Percentiles rank a stretch among this genome's conserved stretches.
Conservation (phyloP, 2,888 invertebrate genomes). For the Andrena hattorfiana region DNA sequence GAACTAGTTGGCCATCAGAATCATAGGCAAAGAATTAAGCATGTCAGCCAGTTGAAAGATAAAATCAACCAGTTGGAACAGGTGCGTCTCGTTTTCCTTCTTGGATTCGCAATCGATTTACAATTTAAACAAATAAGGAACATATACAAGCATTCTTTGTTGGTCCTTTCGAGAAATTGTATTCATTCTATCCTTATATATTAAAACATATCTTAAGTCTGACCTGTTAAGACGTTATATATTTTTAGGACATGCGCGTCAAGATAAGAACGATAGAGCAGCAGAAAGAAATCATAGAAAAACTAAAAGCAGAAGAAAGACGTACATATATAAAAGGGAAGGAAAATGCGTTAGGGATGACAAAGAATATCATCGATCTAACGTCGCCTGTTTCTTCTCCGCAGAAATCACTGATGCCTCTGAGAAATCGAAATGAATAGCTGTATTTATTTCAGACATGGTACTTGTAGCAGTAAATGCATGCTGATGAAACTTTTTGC, state of each 20-base stretch:
- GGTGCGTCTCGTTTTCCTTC: slow-evolving; percentile 81
- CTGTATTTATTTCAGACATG: slow-evolving; percentile 8
- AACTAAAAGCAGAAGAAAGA: slow-evolving; percentile 82
- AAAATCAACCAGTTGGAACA: slow-evolving; percentile 84
- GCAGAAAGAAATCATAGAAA: slow-evolving; percentile 84
- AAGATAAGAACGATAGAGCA: slow-evolving; percentile 76
- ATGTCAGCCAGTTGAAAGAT: slow-evolving; percentile 85
- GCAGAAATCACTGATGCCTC: slow-evolving; percentile 84
- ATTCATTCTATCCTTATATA: too few species aligned
- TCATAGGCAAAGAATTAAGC: slow-evolving; percentile 88
- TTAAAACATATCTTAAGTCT: too few species aligned
- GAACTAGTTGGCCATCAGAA: slow-evolving; percentile 89
- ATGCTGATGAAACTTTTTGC: not conserved
- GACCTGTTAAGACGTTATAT: too few species aligned
- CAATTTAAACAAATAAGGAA: slow-evolving; percentile 29
- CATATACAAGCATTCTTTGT: too few species aligned
- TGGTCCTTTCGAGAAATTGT: too few species aligned
- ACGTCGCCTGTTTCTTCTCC: slow-evolving; percentile 78
- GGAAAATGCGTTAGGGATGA: slow-evolving; percentile 84
- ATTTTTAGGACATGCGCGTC: slow-evolving; percentile 74
- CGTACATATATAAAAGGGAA: slow-evolving; percentile 84
- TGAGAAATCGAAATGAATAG: slow-evolving; percentile 85
- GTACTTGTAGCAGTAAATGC: not conserved
- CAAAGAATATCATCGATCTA: slow-evolving; percentile 72
- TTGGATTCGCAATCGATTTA: slow-evolving; percentile 68